Base-by-base conservation (phyloP, 2,797 vertebrate species). In the Brachyrhaphis roseni region DNA sequence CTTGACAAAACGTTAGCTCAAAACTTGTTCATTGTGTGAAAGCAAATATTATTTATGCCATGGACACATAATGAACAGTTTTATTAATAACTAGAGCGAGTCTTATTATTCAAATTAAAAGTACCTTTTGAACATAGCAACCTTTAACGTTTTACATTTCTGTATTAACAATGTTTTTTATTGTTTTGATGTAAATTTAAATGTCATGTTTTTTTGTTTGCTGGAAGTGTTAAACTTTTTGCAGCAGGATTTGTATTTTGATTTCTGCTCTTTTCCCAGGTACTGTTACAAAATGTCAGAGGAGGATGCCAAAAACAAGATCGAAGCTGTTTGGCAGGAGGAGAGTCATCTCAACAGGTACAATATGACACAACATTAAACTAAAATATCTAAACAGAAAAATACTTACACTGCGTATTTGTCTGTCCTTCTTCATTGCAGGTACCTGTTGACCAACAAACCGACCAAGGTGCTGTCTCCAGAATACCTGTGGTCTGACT, bases 321-420 rank as follows among this genome's bases (percentile, higher is more conserved):
- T 96, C 76, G 88, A 95, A 92, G 97, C 96, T 1, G 90, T 80
- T 71, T 95, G 96, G 96, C 96, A 96, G 84, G 96, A 96, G 62
- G 96, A 97, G 86, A 97, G 96, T 55, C 96, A 97, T 85, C 94
- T 97, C 64, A 97, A 97, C 86, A 95, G 87, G 74, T 94, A 91
- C 51, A 39, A 6, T 51, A 1, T 74, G 45, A 51, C 18, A 47
- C 5, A 10, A 55, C 34, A 28, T 11, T 7, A 4, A 47, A 34
- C 45, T 34, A 46, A 31, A 77, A 68, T 15, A 39, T 49, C 39
- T 6, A 64, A 70, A 26, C 15, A 26, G 16, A 26, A 72, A 49
- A 55, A 47, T 8, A 46, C 4, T 12, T 13, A 68, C 49, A 16
- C 13, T 55, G 1, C 2, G 18, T 18, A 23, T 73, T 28, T 70